These are phyloP conservation scores for Agrochola lota DNA, from an alignment of 2,888 invertebrate genomes.

Conservation along the genomic window DNA sequence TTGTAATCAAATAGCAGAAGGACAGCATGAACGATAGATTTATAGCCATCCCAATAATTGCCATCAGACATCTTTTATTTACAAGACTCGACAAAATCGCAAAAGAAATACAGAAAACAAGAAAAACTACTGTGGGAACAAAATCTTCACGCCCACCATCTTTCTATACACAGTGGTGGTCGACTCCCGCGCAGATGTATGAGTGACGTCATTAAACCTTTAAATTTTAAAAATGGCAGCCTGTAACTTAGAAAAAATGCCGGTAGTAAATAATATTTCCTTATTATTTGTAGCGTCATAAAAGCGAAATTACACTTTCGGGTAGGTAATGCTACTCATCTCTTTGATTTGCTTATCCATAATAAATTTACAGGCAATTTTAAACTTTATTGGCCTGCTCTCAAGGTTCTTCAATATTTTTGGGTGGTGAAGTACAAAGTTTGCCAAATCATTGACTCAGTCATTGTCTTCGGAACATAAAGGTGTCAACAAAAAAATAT, in stretches of 20 bases:
- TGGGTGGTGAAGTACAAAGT: slow-evolving; percentile 12
- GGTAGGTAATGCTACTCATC: slow-evolving; percentile 50
- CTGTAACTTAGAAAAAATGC: slow-evolving; percentile 54
- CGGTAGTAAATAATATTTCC: slow-evolving; percentile 63
- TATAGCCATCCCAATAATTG: slow-evolving; percentile 4
- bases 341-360: slow-evolving; percentile 2
- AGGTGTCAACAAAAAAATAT: slow-evolving; percentile 77
- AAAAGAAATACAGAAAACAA: neutral
- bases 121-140: slow-evolving; percentile 26
- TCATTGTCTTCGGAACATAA: slow-evolving; percentile 79
- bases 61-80: slow-evolving; percentile 11
- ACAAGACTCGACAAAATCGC: neutral
- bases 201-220: slow-evolving; percentile 43
- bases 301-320: slow-evolving; percentile 64
- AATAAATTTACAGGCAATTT: slow-evolving; percentile 4
- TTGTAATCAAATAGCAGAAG: neutral
- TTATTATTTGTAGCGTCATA: slow-evolving; percentile 66
- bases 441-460: slow-evolving; percentile 70
- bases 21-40: neutral
- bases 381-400: neutral
- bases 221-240: slow-evolving; percentile 44
- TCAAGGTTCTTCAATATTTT: slow-evolving; percentile 9
- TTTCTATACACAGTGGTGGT: slow-evolving; percentile 19
- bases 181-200: slow-evolving; percentile 45
- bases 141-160: slow-evolving; percentile 17